These are phyloP conservation scores for Triplophysa tibetana DNA, from an alignment of 2,113 vertebrate genomes.

Conservation along the genomic window DNA sequence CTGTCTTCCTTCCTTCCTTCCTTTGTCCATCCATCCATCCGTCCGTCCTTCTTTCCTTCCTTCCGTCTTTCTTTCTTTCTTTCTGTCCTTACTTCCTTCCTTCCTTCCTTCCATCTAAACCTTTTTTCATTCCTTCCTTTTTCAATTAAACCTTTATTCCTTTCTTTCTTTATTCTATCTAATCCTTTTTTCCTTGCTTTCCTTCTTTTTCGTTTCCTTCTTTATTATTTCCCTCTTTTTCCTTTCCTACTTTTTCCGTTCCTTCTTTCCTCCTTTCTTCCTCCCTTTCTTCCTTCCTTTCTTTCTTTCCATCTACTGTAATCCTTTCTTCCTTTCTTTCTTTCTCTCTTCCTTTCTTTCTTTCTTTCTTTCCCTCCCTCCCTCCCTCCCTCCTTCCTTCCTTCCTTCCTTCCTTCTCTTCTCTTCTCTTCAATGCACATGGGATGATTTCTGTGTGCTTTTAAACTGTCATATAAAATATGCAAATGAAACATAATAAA, in stretches of 20 bases:
- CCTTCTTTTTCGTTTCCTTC: neutral
- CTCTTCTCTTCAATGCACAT: neutral
- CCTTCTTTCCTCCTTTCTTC: no score
- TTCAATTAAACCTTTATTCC: neutral
- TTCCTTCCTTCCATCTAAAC: constrained; percentile 30
- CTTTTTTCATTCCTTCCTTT: constrained; percentile 31
- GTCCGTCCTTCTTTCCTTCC: neutral
- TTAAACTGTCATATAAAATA: constrained; percentile 24
- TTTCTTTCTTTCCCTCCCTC: no score
- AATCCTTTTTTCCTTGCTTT: constrained; percentile 28
- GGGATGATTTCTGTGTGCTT: neutral
- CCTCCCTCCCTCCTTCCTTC: no score
- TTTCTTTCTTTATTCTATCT: constrained; percentile 46
- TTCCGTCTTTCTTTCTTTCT: no score
- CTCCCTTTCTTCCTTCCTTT: neutral
- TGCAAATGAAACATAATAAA: constrained; percentile 21
- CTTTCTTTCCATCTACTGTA: neutral
- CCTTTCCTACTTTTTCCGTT: no score
- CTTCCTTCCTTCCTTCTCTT: neutral
- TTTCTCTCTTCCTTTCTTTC: no score
- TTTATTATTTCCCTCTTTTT: neutral
- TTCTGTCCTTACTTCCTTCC: no score
- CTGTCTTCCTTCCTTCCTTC: neutral
- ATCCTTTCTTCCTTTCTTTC: no score
- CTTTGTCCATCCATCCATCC: no score